phyloP scores from a whole-genome alignment of 2,113 vertebrate genomes.

The Mandrillus leucophaeus region DNA sequence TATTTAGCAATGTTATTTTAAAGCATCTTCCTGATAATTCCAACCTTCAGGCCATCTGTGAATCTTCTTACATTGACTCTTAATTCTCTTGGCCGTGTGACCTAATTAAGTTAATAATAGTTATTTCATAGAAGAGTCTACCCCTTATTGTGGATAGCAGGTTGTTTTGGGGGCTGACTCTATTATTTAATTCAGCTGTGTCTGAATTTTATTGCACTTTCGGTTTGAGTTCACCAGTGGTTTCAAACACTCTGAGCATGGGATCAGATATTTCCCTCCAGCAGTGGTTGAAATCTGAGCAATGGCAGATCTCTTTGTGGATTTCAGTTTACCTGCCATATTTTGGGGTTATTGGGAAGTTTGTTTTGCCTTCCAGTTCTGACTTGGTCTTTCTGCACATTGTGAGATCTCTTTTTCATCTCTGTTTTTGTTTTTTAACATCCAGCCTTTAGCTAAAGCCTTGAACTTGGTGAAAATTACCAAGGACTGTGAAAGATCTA shows the following conservation, averaged over 20 bases:
- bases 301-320: background rate
- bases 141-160: background rate
- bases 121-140: background rate
- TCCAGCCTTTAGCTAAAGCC: background rate
- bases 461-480: background rate
- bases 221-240: background rate
- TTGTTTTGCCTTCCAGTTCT: background rate
- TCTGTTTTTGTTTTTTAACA: background rate
- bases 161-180: background rate
- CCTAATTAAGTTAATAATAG: background rate
- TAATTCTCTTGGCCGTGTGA: background rate
- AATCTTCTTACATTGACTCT: background rate
- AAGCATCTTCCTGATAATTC: background rate
- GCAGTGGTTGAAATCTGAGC: background rate
- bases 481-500: background rate
- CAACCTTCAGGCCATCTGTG: background rate
- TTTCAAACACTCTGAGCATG: background rate
- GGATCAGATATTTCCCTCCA: background rate
- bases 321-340: background rate
- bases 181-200: background rate
- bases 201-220: background rate
- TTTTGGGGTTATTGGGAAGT: background rate
- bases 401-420: background rate
- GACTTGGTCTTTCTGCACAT: background rate
- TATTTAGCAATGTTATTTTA: background rate